Evolutionary conservation across 2,113 vertebrate genomes (phyloP), one percentile per base, ranked within the genome.

Genomic region (Forbesichthys papilliferus): DNA sequence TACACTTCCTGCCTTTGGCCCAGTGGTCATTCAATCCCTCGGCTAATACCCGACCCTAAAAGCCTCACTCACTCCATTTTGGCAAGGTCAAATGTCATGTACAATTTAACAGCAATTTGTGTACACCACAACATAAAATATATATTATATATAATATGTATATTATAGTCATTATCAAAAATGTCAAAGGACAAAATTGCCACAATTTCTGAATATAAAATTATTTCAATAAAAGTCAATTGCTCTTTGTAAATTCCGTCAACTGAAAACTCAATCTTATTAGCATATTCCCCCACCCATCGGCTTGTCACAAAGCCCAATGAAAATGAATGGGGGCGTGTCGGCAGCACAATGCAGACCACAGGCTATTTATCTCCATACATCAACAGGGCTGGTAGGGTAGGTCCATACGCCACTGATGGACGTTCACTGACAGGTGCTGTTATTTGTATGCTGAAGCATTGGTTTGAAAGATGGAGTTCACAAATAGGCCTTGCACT

Each of bases 361-460:
- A 58, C 78, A 89, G 78, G 87, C 85, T 78, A 90, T 92, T 90
- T 86, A 86, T 92, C 88, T 88, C 82, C 69, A 90, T 88, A 86
- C 78, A 73, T 91, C 85, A 89, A 72, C 81, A 72, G 74, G 55
- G 61, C 77, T 74, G 85, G 73, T 78, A 59, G 74, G 61, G 16
- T 52, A 58, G 71, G 71, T 81, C 81, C 85, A 83, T 85, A 66
- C 86, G 86, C 58, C 48, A 81, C 81, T 87, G 84, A 90, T 86
- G 84, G 87, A 90, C 87, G 77, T 60, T 84, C 78, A 78, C 68
- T 75, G 58, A 79, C 89, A 90, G 87, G 78, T 89, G 89, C 75
- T 86, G 87, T 75, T 83, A 46, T 80, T 84, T 83, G 76, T 80
- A 78, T 66, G 68, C 74, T 11, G 51, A 33, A 66, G 76, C 59